These are phyloP conservation scores for Drosophila yooni DNA, from an alignment of 2,888 invertebrate genomes.

Conservation along the genomic window DNA sequence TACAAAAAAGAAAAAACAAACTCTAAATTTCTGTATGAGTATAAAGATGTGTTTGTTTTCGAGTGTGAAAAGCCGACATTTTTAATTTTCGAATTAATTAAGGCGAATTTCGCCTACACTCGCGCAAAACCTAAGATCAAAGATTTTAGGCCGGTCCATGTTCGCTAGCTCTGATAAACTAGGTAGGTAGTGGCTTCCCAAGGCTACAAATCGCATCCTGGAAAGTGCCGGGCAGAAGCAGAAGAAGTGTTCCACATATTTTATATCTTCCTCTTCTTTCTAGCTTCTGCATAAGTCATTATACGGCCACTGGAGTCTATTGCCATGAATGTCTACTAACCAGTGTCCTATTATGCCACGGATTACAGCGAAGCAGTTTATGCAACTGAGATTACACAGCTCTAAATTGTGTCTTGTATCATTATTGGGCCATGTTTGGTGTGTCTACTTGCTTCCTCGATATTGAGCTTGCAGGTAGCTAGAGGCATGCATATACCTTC, in stretches of 20 bases:
- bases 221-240: background rate
- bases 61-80: slow-evolving; percentile 33
- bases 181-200: background rate
- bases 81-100: too few species aligned
- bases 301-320: background rate
- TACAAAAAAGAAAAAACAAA: slow-evolving; percentile 14
- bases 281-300: background rate
- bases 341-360: background rate
- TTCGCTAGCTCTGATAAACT: background rate
- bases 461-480: too few species aligned
- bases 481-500: too few species aligned
- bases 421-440: too few species aligned
- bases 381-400: too few species aligned
- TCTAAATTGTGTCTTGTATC: too few species aligned
- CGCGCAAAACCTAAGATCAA: too few species aligned
- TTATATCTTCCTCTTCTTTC: background rate
- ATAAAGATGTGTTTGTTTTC: too few species aligned
- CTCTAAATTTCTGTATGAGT: slow-evolving; percentile 1
- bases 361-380: background rate
- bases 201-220: background rate
- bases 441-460: too few species aligned
- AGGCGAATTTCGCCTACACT: too few species aligned
- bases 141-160: too few species aligned
- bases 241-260: background rate
- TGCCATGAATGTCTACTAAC: background rate